Evolutionary conservation across 2,113 vertebrate species (phyloP), one percentile per base, ranked within the genome.

Genomic region (Phaethon lepturus): DNA sequence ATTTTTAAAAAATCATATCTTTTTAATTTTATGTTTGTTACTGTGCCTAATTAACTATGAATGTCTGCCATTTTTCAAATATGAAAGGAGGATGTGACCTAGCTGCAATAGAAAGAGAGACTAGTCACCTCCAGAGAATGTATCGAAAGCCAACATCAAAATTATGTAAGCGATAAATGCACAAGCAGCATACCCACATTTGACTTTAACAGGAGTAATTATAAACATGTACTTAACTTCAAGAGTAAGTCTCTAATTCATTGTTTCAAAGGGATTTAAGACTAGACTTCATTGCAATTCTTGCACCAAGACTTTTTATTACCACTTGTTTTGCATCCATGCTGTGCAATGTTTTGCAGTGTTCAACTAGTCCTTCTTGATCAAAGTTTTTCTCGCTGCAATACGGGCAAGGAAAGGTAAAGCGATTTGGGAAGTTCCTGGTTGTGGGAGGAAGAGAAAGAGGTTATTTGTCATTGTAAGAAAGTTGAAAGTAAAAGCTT

Each of bases 351-450:
- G 99, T 93, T 91, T 98, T 99, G 98, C 99, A 99, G 96, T 99
- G 99, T 58, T 99, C 99, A 68, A 99, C 98, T 86, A 99, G 98
- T 38, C 99, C 99, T 42, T 99, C 99, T 95, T 99, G 99, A 67
- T 99, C 99, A 35, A 99, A 98, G 98, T 99, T 99, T 97, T 98
- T 99, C 97, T 99, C 99, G 53, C 95, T 98, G 96, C 99, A 99
- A 95, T 99, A 99, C 0, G 99, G 99, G 87, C 99, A 99, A 75
- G 99, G 98, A 95, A 99, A 99, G 23, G 99, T 99, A 76, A 99
- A 99, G 22, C 99, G 99, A 90, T 99, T 99, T 85, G 99, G 99
- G 96, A 99, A 97, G 52, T 98, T 98, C 97, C 99, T 99, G 95
- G 49, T 47, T 81, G 29, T 52, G 25, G 28, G 31, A 9, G 4